Evolutionary conservation across 1,140 invertebrate species (phyloP).

Genomic region (Psix sp.): DNA sequence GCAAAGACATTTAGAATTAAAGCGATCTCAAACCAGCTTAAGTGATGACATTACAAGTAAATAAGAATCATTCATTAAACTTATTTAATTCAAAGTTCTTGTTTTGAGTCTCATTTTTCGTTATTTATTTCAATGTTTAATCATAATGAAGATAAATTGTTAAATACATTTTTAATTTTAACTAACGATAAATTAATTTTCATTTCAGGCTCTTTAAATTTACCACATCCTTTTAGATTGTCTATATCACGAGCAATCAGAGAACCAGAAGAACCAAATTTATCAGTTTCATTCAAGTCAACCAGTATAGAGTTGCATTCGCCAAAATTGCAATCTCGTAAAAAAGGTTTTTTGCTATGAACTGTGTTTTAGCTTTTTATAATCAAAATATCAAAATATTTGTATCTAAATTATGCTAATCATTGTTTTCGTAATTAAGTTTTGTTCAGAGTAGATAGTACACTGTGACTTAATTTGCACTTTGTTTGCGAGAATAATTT

Average conservation of each 20-base stretch:
- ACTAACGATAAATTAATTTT: slow-evolving; percentile 11
- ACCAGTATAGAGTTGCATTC: slow-evolving; percentile 55
- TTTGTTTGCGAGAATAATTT: too few relatives aligned
- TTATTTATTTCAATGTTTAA: too few relatives aligned
- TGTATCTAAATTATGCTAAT: too few relatives aligned
- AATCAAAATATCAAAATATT: not conserved
- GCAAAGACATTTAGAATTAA: slow-evolving; percentile 53
- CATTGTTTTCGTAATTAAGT: too few relatives aligned
- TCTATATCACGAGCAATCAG: slow-evolving; percentile 72
- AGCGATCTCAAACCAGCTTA: slow-evolving; percentile 60
- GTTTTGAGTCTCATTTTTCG: too few relatives aligned
- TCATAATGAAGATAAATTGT: too few relatives aligned
- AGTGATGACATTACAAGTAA: slow-evolving; percentile 74
- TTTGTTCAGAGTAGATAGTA: too few relatives aligned
- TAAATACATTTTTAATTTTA: too few relatives aligned
- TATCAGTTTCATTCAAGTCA: slow-evolving; percentile 63
- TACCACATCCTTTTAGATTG: slow-evolving; percentile 70
- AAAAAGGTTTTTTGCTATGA: slow-evolving; percentile 62
- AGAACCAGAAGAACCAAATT: slow-evolving; percentile 65
- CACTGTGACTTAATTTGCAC: too few relatives aligned
- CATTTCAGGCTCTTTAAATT: slow-evolving; percentile 68
- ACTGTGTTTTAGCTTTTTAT: not conserved
- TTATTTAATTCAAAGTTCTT: too few relatives aligned
- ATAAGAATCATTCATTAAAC: too few relatives aligned
- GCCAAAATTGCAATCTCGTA: slow-evolving; percentile 67